Percentiles rank a stretch among this genome's conserved stretches.
Evolutionary conservation across 2,797 vertebrate species (phyloP).

Genomic region (Delichon dasypus): DNA sequence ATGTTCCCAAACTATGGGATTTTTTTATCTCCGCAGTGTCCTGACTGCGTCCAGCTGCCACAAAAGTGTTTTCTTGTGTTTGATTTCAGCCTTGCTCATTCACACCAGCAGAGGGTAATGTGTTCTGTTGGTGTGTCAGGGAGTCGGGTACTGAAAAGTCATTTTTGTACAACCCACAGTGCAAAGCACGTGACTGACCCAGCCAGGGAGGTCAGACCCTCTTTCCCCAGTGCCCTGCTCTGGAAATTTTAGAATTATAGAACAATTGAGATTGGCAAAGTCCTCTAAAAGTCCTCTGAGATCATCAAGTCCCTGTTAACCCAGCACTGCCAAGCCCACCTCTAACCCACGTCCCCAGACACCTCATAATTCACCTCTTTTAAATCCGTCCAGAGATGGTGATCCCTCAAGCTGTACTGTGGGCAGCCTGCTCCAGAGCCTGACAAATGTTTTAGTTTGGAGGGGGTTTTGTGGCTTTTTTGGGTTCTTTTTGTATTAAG

Average conservation of each 20-base stretch:
- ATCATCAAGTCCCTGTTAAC: not conserved
- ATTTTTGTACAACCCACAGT: not conserved
- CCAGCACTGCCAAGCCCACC: not conserved
- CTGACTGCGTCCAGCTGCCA: not conserved
- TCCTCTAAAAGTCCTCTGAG: not conserved
- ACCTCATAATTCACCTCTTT: not conserved
- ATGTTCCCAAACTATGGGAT: not conserved
- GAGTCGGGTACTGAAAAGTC: not conserved
- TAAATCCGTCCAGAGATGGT: not conserved
- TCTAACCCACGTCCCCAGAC: not conserved
- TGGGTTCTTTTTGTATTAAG: not conserved
- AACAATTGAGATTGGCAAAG: not conserved
- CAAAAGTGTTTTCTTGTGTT: not conserved
- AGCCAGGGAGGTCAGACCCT: not conserved
- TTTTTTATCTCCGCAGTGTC: not conserved
- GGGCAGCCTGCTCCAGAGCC: not conserved
- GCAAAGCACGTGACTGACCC: rapidly evolving
- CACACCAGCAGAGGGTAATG: not conserved
- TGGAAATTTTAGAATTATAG: not conserved
- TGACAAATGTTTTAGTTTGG: not conserved
- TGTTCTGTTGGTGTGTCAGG: rapidly evolving
- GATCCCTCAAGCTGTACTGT: not conserved
- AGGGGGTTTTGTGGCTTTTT: not conserved
- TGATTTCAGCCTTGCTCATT: not conserved
- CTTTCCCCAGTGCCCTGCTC: not conserved